Conservation (phyloP, 2,797 vertebrate species). For the Cyprinella venusta region DNA sequence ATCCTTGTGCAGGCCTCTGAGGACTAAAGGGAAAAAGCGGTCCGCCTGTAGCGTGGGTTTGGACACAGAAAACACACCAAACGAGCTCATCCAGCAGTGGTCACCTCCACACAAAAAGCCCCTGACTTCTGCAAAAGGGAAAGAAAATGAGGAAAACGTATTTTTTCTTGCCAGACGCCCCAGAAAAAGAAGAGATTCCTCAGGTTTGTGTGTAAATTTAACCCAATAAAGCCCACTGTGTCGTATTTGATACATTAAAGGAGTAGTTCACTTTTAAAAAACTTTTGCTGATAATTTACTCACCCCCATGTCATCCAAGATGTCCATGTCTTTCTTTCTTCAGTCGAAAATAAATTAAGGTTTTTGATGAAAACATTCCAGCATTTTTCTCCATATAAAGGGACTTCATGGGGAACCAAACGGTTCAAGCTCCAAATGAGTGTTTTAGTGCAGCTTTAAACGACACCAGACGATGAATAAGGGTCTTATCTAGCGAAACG, state of each 20-base stretch:
- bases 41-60: constrained; percentile 67
- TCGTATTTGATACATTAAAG: background rate
- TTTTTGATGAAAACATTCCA: no score
- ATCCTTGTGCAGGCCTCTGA: constrained; percentile 77
- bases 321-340: no score
- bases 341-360: no score
- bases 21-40: constrained; percentile 72
- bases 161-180: constrained; percentile 83
- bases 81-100: constrained; percentile 78
- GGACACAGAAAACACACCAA: constrained; percentile 82
- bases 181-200: constrained; percentile 70
- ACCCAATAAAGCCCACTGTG: background rate
- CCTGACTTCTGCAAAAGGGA: constrained; percentile 69
- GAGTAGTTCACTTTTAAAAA: no score
- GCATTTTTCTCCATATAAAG: no score
- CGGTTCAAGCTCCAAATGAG: no score
- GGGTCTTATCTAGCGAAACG: no score
- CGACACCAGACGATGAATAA: no score
- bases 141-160: constrained; percentile 75
- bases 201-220: constrained; percentile 38
- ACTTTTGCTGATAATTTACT: no score
- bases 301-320: no score
- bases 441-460: no score
- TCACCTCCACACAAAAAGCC: constrained; percentile 79
- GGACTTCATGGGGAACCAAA: no score